Percentiles rank a stretch among this genome's conserved stretches.
Conservation (phyloP, 2,113 vertebrate species). For the Gymnobelideus leadbeateri region DNA sequence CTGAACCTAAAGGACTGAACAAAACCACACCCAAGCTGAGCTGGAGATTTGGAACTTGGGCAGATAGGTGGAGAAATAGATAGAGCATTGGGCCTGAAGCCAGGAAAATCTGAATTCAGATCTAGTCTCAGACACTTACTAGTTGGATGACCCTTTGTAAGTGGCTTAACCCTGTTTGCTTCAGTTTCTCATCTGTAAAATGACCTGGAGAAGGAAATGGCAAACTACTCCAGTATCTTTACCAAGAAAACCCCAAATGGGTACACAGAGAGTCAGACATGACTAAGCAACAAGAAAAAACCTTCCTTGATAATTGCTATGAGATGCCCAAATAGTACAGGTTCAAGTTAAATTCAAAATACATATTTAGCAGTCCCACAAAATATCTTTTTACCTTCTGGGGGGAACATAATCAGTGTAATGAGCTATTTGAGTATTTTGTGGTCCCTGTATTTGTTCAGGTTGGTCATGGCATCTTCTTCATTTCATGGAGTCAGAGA, state of each 20-base stretch:
- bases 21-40: not conserved
- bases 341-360: not conserved
- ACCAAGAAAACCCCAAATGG: not conserved
- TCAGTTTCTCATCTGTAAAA: not conserved
- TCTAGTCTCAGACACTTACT: not conserved
- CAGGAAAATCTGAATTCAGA: not conserved
- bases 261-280: not conserved
- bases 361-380: not conserved
- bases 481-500: not conserved
- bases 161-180: not conserved
- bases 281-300: not conserved
- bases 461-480: not conserved
- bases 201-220: not conserved
- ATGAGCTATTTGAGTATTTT: not conserved
- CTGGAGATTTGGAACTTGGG: not conserved
- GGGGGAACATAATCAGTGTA: not conserved
- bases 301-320: not conserved
- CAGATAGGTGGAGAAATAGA: not conserved
- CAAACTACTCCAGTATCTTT: not conserved
- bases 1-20: not conserved
- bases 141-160: not conserved
- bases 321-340: not conserved
- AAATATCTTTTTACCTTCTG: not conserved
- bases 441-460: not conserved
- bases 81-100: not conserved